Evolutionary conservation across 2,797 vertebrate species (phyloP).

Genomic region (Leptodactylus fallax): DNA sequence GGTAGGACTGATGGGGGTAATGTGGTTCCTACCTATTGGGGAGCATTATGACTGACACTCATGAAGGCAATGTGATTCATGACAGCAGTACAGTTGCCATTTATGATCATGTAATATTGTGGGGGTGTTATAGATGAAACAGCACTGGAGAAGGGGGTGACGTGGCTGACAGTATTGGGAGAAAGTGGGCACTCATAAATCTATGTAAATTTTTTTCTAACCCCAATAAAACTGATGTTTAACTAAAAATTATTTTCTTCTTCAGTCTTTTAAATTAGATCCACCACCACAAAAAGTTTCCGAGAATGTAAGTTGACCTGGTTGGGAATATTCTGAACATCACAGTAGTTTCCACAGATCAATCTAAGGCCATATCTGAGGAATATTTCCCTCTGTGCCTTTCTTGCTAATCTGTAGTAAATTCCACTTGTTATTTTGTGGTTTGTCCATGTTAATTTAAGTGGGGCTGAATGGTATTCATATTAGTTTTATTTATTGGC

Average conservation of each 20-base stretch:
- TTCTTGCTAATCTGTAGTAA: too few species aligned
- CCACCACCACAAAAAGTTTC: not conserved
- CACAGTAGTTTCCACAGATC: not conserved
- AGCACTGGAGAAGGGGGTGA: too few species aligned
- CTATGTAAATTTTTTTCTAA: not conserved
- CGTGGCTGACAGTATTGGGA: too few species aligned
- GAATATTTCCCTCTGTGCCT: too few species aligned
- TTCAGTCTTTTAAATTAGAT: conserved; percentile 13
- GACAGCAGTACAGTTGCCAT: not conserved
- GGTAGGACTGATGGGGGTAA: not conserved
- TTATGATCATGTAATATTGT: not conserved
- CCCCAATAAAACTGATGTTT: not conserved
- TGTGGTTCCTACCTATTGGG: not conserved
- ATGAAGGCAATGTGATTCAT: not conserved
- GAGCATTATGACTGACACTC: not conserved
- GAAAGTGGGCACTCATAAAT: too few species aligned
- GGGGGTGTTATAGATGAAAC: too few species aligned
- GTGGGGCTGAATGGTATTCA: too few species aligned
- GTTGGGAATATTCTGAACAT: not conserved
- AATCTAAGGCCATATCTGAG: too few species aligned
- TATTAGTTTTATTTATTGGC: too few species aligned
- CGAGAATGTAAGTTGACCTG: not conserved
- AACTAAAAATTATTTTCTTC: not conserved
- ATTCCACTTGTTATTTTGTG: too few species aligned
- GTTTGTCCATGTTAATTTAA: too few species aligned